Conservation (phyloP, 1,140 invertebrate species). For the Drosophila burlai region DNA sequence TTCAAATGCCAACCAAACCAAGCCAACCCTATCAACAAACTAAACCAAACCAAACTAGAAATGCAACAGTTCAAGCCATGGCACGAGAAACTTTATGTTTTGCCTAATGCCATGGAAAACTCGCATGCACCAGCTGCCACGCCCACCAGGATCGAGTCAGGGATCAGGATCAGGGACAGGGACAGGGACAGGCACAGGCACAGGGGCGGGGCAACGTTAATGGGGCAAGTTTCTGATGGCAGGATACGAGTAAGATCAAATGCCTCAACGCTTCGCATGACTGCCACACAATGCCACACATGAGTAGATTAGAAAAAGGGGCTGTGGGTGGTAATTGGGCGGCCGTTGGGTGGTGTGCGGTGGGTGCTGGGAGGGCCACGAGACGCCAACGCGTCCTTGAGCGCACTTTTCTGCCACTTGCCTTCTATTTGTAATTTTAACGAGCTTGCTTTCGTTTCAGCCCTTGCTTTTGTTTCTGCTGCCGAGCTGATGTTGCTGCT, state of each 20-base stretch:
- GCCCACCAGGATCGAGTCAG: slow-evolving; percentile 9
- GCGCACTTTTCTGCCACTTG: slow-evolving; percentile 82
- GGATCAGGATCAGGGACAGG: neutral
- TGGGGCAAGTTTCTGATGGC: slow-evolving; percentile 53
- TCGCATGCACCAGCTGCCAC: slow-evolving; percentile 39
- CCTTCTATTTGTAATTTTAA: slow-evolving; percentile 84
- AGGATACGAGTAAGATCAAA: slow-evolving; percentile 66
- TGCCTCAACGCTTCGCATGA: slow-evolving; percentile 58
- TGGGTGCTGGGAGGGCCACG: slow-evolving; percentile 18
- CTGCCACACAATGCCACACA: slow-evolving; percentile 49
- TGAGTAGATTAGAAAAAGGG: slow-evolving; percentile 30
- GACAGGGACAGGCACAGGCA: neutral
- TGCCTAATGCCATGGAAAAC: slow-evolving; percentile 60
- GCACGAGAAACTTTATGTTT: slow-evolving; percentile 33
- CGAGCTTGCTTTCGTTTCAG: slow-evolving; percentile 64
- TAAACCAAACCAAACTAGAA: slow-evolving; percentile 37
- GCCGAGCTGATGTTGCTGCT: slow-evolving; percentile 42
- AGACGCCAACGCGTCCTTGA: slow-evolving; percentile 77
- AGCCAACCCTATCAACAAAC: slow-evolving; percentile 29
- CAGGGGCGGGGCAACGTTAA: slow-evolving; percentile 40
- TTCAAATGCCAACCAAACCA: slow-evolving; percentile 39
- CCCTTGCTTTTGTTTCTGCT: slow-evolving; percentile 29
- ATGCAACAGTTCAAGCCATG: slow-evolving; percentile 56
- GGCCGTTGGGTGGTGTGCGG: neutral
- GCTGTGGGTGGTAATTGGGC: slow-evolving; percentile 6